These are phyloP conservation scores for Acrobasis repandana DNA, from an alignment of 2,888 invertebrate species.

Conservation along the genomic window DNA sequence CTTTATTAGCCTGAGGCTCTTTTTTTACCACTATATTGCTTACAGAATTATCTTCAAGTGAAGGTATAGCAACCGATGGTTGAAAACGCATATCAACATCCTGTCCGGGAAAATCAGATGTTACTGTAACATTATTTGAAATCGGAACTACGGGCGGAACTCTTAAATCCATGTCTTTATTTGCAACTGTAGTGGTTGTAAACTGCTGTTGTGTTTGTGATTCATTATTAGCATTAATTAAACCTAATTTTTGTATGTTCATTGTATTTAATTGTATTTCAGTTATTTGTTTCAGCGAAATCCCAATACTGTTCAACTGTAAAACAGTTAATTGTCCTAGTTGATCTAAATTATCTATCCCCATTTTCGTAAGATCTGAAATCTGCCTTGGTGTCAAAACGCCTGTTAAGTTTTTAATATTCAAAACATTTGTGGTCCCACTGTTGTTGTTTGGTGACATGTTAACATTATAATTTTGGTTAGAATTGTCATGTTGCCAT, in stretches of 20 bases:
- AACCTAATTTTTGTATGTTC: slow-evolving; percentile 81
- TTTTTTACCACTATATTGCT: slow-evolving; percentile 41
- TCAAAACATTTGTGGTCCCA: slow-evolving; percentile 68
- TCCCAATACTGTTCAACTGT: slow-evolving; percentile 83
- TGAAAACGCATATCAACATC: slow-evolving; percentile 80
- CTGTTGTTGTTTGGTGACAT: slow-evolving; percentile 55
- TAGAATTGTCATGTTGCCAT: slow-evolving; percentile 74
- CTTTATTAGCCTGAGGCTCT: slow-evolving; percentile 57
- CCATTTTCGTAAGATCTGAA: slow-evolving; percentile 82
- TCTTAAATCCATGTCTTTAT: slow-evolving; percentile 76
- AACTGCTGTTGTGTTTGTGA: slow-evolving; percentile 51
- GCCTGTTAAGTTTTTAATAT: slow-evolving; percentile 82
- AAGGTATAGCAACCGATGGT: slow-evolving; percentile 43
- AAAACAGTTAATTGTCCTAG: slow-evolving; percentile 84
- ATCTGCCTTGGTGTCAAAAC: slow-evolving; percentile 83
- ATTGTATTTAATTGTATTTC: slow-evolving; percentile 85
- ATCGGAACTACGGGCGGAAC: slow-evolving; percentile 64
- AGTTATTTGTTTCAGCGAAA: slow-evolving; percentile 83
- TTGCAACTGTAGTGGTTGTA: slow-evolving; percentile 43
- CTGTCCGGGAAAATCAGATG: slow-evolving; percentile 67
- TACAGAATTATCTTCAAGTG: slow-evolving; percentile 44
- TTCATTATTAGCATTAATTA: slow-evolving; percentile 64
- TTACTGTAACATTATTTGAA: slow-evolving; percentile 45
- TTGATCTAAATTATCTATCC: slow-evolving; percentile 84
- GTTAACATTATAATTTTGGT: slow-evolving; percentile 54